A percentile compares a stretch with the other conserved stretches of the same genome.
phyloP scores from a whole-genome alignment of 2,113 vertebrate species.

The Aythya baeri region DNA sequence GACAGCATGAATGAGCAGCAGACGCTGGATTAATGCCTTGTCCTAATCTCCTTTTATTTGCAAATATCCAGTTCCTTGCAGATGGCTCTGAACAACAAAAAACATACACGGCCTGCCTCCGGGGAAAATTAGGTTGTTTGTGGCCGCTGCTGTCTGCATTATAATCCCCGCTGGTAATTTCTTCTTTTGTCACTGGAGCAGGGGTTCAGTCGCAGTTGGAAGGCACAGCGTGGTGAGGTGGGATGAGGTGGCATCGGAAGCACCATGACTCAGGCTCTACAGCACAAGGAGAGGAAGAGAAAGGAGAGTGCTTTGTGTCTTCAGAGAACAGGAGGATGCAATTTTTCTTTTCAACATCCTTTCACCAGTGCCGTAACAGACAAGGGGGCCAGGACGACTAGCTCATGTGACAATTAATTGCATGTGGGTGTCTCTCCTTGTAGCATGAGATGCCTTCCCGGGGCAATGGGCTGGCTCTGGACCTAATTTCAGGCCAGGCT shows the following conservation, averaged over 20 bases:
- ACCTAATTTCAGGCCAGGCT: neutral
- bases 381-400: neutral
- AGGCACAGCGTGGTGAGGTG: neutral
- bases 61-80: constrained; percentile 56
- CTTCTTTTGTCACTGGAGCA: neutral
- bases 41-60: constrained; percentile 63
- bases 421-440: neutral
- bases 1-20: constrained; percentile 53
- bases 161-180: neutral
- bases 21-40: constrained; percentile 38
- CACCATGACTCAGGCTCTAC: neutral
- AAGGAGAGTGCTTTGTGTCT: neutral
- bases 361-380: neutral
- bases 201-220: neutral
- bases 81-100: constrained; percentile 54
- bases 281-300: neutral
- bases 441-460: neutral
- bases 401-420: neutral
- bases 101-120: neutral
- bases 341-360: neutral
- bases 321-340: neutral
- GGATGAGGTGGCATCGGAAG: neutral
- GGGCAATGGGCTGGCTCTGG: neutral
- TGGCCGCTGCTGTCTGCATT: neutral
- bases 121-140: constrained; percentile 51